Evolutionary conservation across 23 tunicate genomes (phyloP), one percentile per base, ranked within the genome.

Genomic region (Trididemnum miniatum): DNA sequence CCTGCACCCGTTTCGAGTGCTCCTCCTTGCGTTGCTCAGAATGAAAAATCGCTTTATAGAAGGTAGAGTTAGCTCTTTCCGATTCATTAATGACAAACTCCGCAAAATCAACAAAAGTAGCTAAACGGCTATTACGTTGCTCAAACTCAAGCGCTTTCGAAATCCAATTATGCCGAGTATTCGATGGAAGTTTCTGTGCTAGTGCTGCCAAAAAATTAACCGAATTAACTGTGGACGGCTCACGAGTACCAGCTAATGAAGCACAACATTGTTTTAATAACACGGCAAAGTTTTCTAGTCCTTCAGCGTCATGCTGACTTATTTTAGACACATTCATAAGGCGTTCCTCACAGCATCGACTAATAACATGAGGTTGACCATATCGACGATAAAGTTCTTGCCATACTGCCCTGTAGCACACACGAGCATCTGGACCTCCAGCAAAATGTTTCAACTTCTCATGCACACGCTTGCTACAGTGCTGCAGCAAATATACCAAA

Each of bases 281-380:
- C 18, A 80, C 60, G 35, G 75, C 84, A 35, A 64, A 1, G 12
- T 62, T 63, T 35, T 80, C 83, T 2, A 62, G 52, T 18, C 83
- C 83, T 22, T 60, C 84, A 7, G 75, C 32, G 36, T 80, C 75
- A 39, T 80, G 30, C 4, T 35, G 35, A 15, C 7, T 29, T 25
- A 80, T 39, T 38, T 27, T 65, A 22, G 84, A 75, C 1, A 65
- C 1, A 0, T 35, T 49, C 34, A 25, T 12, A 15, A 80, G 36
- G 1, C 72, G 60, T 1, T 65, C 32, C 36, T 80, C 62, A 64
- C 84, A 80, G 23, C 62, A 44, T 65, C 76, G 75, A 1, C 34
- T 40, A 29, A 80, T 65, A 1, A 80, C 35, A 28, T 65, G 84
- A 23, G 84, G 75, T n/a, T 65, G 84, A 2, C 84, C 84, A 37